These are phyloP conservation scores for Mus pahari DNA, from an alignment of 2,113 vertebrate genomes.

Conservation along the genomic window DNA sequence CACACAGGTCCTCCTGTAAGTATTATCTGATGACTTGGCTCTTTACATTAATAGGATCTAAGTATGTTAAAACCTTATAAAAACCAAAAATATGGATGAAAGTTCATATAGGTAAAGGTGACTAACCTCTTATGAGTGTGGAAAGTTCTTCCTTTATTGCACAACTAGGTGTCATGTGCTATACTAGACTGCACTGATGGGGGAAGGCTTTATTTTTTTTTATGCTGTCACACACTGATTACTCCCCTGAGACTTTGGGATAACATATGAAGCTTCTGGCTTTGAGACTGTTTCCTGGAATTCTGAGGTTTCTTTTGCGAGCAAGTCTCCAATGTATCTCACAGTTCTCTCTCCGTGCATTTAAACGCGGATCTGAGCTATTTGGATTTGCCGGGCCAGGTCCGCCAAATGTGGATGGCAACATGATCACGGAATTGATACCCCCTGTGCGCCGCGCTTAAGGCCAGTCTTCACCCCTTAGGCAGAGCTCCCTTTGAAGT, in stretches of 20 bases:
- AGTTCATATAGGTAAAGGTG: conserved; percentile 57
- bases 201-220: not conserved
- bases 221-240: not conserved
- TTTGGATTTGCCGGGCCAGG: conserved; percentile 67
- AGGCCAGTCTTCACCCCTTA: not conserved
- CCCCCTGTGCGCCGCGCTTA: not conserved
- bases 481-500: conserved; percentile 74
- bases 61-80: conserved; percentile 79
- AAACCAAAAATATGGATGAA: conserved; percentile 37
- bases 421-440: conserved; percentile 41
- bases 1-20: conserved; percentile 98
- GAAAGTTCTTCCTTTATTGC: conserved; percentile 31
- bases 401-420: conserved; percentile 37
- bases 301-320: conserved; percentile 61
- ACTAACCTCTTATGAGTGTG: conserved; percentile 30
- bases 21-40: conserved; percentile 85
- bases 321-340: conserved; percentile 49
- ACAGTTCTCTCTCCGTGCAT: conserved; percentile 69
- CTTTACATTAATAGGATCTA: conserved; percentile 78
- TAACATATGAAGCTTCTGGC: conserved; percentile 42
- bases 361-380: conserved; percentile 70
- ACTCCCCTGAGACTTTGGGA: not conserved
- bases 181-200: not conserved
- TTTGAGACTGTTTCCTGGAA: conserved; percentile 67
- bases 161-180: not conserved